Evolutionary conservation across 2,797 vertebrate genomes (phyloP), one percentile per base, ranked within the genome.

Genomic region (Delichon dasypus): DNA sequence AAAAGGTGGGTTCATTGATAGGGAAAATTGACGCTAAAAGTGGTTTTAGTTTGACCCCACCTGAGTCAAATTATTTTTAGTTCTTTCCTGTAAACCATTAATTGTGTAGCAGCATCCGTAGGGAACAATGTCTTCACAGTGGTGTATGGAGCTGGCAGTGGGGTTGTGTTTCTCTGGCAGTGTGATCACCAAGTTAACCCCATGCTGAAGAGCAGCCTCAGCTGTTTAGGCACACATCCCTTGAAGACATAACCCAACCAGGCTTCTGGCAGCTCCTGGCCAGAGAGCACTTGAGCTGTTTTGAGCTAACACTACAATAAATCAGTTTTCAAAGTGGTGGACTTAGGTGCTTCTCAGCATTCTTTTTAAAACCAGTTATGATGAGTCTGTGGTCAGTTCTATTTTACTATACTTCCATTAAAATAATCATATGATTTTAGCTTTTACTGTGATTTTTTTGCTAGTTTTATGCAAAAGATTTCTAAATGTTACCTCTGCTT

Each of bases 401-500:
- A 26, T n/a, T 48, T 62, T 71, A 48, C 58, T 45, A 16, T 62
- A 21, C 18, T 80, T 83, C 68, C 12, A 21, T 44, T 91, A 40
- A 77, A 75, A 67, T 45, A 47, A 34, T 34, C 34, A 4, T 18
- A 36, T 0, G 0, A 32, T 53, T 94, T 94, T 91, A 72, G 38
- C 62, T 57, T 76, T 57, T 22, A 10, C 3, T 40, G 7, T 61
- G 42, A 10, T 44, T 67, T 78, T 78, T 21, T 58, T 58, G 2
- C 36, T 61, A 34, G 30, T 53, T 91, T 65, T 4, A 3, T 29
- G 11, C 23, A 72, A 38, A 78, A 54, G 3, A 5, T 16, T 85
- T 89, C 88, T 77, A n/a, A 25, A 72, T 96, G 55, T 44, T 85
- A 51, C 78, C 93, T 92, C 62, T 90, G 53, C 23, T 93, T 93